Base-by-base conservation (phyloP, 2,113 vertebrate species). In the Barbus barbus region DNA sequence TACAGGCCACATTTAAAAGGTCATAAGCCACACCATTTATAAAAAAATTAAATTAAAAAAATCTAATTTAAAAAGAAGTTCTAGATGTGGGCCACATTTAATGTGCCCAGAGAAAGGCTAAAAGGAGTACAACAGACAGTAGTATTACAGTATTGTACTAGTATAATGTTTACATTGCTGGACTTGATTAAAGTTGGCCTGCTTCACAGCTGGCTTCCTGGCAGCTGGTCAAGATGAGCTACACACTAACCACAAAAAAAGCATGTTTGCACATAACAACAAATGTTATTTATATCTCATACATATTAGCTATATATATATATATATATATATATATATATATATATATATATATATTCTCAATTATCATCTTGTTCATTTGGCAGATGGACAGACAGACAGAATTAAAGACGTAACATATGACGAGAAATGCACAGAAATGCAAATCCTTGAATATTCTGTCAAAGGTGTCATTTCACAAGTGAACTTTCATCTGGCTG, bases 401-500 rank as follows among this genome's bases (percentile, higher is more conserved):
- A 18, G 14, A 74, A 26, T 48, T 24, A 69, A 24, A 44, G n/a
- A 46, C 9, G 7, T 16, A 74, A 46, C 48, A 13, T 13, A 46
- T n/a, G 38, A 46, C 38, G 8, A 22, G 24, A n/a, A 22, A 24
- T n/a, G 41, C 24, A 3, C 12, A 74, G n/a, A 22, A n/a, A 78
- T 78, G 11, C 28, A 56, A 33, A 48, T 80, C 81, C 36, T 20
- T 83, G 5, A 46, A 83, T 84, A 51, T 81, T 84, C 82, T 82
- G 78, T 89, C 88, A 89, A 22, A 87, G 89, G 31, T 85, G 87
- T 84, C 87, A 91, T 93, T 93, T 91, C 81, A 93, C 83, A 89
- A 93, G 89, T 92, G 90, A 90, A 84, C 91, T 88, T 86, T 87
- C 83, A 56, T 84, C 84, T 93, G 92, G 86, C 89, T 75, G 60